These are phyloP conservation scores for Pipa parva DNA, from an alignment of 2,113 vertebrate genomes.

Conservation along the genomic window DNA sequence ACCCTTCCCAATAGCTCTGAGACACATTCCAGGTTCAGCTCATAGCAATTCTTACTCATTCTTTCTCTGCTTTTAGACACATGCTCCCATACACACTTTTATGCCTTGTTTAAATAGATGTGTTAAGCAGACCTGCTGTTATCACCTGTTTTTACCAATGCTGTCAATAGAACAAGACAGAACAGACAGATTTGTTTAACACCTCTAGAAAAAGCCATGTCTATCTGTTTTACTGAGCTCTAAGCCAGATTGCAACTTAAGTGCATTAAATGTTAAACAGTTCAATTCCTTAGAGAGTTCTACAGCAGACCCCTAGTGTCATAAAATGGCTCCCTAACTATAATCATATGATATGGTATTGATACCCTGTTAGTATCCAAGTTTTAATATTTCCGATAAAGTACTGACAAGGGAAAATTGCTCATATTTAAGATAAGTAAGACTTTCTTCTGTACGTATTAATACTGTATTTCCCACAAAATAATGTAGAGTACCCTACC, in stretches of 20 bases:
- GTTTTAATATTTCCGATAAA: too few relatives aligned
- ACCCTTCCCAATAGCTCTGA: background rate
- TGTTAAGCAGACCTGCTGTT: slow-evolving; percentile 1
- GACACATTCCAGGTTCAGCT: background rate
- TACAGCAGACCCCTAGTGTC: too few relatives aligned
- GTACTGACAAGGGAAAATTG: too few relatives aligned
- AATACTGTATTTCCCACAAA: too few relatives aligned
- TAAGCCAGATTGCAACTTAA: background rate
- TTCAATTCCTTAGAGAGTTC: too few relatives aligned
- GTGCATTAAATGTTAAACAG: too few relatives aligned
- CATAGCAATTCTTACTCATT: background rate
- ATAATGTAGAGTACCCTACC: too few relatives aligned
- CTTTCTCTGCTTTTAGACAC: background rate
- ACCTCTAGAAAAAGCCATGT: background rate
- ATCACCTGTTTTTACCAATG: background rate
- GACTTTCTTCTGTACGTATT: too few relatives aligned
- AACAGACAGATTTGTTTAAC: background rate
- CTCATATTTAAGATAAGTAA: too few relatives aligned
- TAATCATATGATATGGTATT: too few relatives aligned
- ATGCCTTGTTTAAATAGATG: background rate
- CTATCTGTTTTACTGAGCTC: background rate
- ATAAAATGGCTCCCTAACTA: too few relatives aligned
- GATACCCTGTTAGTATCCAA: too few relatives aligned
- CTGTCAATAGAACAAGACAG: background rate
- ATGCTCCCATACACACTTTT: background rate